Conservation (phyloP, 35 echinoderm and acorn worm species). For the Apostichopus californicus region DNA sequence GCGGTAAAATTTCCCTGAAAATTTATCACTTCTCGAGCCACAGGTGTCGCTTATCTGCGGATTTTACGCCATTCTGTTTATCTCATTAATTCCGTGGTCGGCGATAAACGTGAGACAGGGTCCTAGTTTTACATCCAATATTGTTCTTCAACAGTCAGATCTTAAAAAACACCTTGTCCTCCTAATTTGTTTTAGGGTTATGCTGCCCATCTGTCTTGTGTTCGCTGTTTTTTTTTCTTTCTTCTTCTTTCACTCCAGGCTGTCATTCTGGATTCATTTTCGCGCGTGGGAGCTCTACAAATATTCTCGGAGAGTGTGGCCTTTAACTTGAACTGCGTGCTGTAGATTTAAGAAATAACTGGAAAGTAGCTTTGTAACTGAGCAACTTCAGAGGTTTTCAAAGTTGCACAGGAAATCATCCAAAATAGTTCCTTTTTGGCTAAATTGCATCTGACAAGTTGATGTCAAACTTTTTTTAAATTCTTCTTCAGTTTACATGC, state of each 20-base stretch:
- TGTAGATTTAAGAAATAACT: conserved; percentile 1
- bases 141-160: neutral
- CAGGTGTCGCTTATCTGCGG: neutral
- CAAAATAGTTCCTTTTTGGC: conserved; percentile 19
- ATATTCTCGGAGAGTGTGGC: neutral
- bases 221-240: neutral
- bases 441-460: conserved; percentile 36
- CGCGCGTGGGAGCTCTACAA: neutral
- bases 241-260: neutral
- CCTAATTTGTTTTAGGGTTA: conserved; percentile 10
- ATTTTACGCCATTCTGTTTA: conserved; percentile 13
- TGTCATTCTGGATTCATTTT: too few species aligned
- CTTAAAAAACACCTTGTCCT: neutral
- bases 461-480: neutral
- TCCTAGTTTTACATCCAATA: conserved; percentile 32
- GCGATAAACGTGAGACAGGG: neutral
- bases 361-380: conserved; percentile 3
- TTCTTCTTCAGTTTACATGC: conserved; percentile 19
- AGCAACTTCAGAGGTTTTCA: neutral
- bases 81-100: conserved; percentile 30
- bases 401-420: conserved; percentile 23
- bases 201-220: neutral
- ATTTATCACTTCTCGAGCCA: conserved; percentile 24
- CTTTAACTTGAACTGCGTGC: neutral
- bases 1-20: neutral